Base-by-base conservation (phyloP, 2,888 invertebrate species). In the Anaspis maculata region DNA sequence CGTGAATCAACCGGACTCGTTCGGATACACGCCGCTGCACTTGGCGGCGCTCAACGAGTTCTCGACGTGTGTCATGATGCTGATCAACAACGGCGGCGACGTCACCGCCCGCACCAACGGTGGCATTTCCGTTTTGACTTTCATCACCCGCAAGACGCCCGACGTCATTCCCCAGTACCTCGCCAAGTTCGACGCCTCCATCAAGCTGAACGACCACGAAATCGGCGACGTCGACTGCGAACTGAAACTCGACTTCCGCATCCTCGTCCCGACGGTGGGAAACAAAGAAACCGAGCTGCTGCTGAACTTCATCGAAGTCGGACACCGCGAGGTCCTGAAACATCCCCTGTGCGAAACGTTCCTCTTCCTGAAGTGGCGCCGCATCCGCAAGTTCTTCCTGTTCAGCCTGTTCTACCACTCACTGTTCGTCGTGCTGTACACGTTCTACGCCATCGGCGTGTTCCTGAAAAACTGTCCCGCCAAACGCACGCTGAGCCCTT, bases 261-360 rank as follows among this genome's bases (percentile, higher is more conserved):
- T 78, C 31, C 60, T 81, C 45, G 73, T 84, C 43, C 77, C 81
- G 30, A 64, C 72, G 43, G 50, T 76, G 25, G 67, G 73, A 3
- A 79, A 82, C 3, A 83, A 84, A 60, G 84, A 85, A 61, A 77
- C 81, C 0, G 81, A 79, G 48, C 65, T 84, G 13, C 62, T 85
- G 13, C 56, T 83, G 13, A 75, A 81, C 23, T 79, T 84, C 48
- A 77, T 84, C 27, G 83, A 86, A 71, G 85, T 85, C 2, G 87
- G 87, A 1, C 83, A 83, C 44, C 78, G 80, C 50, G 78, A 84
- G 31, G 70, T 88, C 5, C 62, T 89, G 2, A 84, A 85, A 58
- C 89, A 89, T 64, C 88, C 89, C 0, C 70, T 89, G 0, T 86
- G 84, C 43, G 86, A 88, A 61, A 86, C 87, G 2, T 89, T 89